Evolutionary conservation across 2,113 vertebrate genomes (phyloP), one percentile per base, ranked within the genome.

Genomic region (Centropus unirufus): DNA sequence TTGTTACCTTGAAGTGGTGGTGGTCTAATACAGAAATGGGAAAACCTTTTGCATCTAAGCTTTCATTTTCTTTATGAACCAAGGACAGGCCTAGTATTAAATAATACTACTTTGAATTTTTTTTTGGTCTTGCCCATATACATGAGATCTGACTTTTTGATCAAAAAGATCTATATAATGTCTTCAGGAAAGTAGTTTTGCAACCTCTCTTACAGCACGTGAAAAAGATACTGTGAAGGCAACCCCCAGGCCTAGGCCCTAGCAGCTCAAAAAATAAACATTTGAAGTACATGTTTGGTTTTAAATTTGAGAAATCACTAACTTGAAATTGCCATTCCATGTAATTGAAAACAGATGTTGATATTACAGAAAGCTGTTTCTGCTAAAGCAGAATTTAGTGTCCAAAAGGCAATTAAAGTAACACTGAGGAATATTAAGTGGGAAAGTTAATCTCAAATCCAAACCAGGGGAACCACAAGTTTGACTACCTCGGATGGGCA

Each of bases 181-280:
- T 72, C 39, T 73, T 87, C 63, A 82, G 82, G 93, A 91, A 83
- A 62, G 29, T 22, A 34, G 51, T 51, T 94, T 83, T 82, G 49
- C 59, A 82, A 13, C 62, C 27, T 96, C 82, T 24, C 26, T 64
- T 77, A 34, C 2, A 70, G 47, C 39, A 34, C 61, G 23, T 54
- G 17, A 15, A 34, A 69, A 86, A 84, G 64, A 9, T 29, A 23
- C 18, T 44, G 24, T 73, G 70, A 77, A 92, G 54, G 24, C 36
- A 80, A 44, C 18, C 7, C 47, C 29, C 20, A n/a, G 70, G 34
- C 39, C 42, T 46, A 36, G 69, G 64, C 36, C 78, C 90, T 63
- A 51, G 44, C 79, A 81, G 9, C 69, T 67, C 81, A 78, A 92
- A 95, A 95, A 94, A 67, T 70, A 86, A 92, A 63, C 39, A 21